phyloP scores from a whole-genome alignment of 2,888 invertebrate species.

The Lysandra coridon region DNA sequence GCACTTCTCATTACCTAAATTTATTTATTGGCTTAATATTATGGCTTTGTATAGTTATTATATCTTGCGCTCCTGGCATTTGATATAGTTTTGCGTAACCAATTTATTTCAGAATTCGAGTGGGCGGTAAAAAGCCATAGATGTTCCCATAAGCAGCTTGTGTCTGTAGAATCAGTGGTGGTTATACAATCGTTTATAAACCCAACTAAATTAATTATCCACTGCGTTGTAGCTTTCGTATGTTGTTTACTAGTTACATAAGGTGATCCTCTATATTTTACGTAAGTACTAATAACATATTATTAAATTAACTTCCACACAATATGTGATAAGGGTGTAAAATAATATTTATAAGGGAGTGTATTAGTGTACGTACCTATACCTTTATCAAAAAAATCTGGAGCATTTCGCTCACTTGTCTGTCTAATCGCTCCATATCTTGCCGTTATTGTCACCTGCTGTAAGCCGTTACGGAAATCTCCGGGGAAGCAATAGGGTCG shows the following conservation, averaged over 20 bases:
- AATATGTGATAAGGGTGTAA: neutral
- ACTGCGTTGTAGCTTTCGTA: constrained; percentile 8
- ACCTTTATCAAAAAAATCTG: neutral
- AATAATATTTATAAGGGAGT: neutral
- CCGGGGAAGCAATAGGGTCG: neutral
- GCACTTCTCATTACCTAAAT: neutral
- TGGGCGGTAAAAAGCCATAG: constrained; percentile 11
- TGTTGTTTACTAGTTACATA: neutral
- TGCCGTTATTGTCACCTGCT: constrained; percentile 12
- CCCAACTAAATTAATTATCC: constrained; percentile 1
- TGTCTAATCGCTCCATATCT: neutral
- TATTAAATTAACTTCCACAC: neutral
- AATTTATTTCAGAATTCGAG: constrained; percentile 5
- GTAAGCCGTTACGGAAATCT: neutral
- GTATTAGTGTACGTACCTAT: neutral
- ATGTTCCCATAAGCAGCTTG: constrained; percentile 11
- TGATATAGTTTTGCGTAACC: neutral
- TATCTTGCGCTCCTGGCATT: neutral
- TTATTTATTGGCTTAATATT: neutral
- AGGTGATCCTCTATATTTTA: neutral
- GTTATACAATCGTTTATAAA: neutral
- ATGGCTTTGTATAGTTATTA: neutral
- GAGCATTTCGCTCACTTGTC: neutral
- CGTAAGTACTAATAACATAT: neutral
- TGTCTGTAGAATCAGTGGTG: neutral